phyloP scores from a whole-genome alignment of 2,113 vertebrate genomes.

The Daboia siamensis region DNA sequence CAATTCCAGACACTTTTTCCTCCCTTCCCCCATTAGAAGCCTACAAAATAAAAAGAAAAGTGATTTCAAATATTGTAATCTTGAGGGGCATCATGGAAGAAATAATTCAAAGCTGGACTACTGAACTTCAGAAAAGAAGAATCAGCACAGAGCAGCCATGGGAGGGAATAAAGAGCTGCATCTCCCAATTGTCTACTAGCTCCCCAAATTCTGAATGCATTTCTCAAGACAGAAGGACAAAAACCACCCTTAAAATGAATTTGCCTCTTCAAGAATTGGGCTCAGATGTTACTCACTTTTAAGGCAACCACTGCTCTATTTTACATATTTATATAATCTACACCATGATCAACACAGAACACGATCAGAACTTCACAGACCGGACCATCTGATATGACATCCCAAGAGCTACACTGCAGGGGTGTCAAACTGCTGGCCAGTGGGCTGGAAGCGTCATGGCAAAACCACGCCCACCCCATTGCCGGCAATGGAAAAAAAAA shows the following conservation, averaged over 20 bases:
- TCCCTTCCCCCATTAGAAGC: neutral
- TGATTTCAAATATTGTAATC: neutral
- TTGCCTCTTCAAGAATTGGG: neutral
- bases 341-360: neutral
- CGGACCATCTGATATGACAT: neutral
- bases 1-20: constrained; percentile 65
- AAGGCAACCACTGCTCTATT: neutral
- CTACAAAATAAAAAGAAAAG: neutral
- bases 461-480: no score
- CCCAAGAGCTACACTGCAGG: neutral
- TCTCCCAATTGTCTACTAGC: neutral
- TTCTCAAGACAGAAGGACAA: neutral
- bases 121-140: neutral
- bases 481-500: no score
- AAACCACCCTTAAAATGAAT: neutral
- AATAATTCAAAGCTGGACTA: neutral
- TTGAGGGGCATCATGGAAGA: neutral
- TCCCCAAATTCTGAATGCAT: neutral
- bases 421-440: no score
- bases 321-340: constrained; percentile 11
- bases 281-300: neutral
- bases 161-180: neutral
- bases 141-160: neutral
- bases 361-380: neutral
- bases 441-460: no score